phyloP scores from a whole-genome alignment of 2,113 vertebrate genomes.

The Marcusenius ussheri region DNA sequence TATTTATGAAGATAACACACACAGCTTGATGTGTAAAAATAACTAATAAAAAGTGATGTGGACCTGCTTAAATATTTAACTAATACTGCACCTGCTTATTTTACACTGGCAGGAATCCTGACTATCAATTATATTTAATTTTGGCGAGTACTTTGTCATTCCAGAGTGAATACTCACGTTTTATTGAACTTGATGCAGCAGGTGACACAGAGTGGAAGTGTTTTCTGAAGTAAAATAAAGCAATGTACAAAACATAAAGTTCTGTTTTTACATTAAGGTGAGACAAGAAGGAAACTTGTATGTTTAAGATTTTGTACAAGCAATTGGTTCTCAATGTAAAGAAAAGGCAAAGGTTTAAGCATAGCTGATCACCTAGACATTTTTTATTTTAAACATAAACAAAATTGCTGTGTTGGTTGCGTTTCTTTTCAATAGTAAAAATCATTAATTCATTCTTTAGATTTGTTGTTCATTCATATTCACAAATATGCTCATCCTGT shows the following conservation, averaged over 20 bases:
- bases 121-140: not conserved
- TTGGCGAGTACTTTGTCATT: not conserved
- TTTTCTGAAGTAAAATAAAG: slow-evolving; percentile 17
- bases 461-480: not conserved
- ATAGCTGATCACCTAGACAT: not conserved
- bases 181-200: slow-evolving; percentile 22
- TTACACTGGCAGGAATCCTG: not conserved
- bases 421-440: not conserved
- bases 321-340: not conserved
- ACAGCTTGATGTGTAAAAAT: not conserved
- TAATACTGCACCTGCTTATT: not conserved
- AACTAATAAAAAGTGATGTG: not conserved
- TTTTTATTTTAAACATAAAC: not conserved
- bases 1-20: not conserved
- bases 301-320: not conserved
- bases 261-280: not conserved
- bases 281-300: not conserved
- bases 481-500: not conserved
- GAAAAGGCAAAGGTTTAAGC: not conserved
- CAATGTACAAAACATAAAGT: not conserved
- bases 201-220: slow-evolving; percentile 23
- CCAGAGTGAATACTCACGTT: slow-evolving; percentile 18
- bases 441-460: not conserved
- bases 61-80: not conserved
- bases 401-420: not conserved